Percentiles rank a stretch among this genome's conserved stretches.
These are phyloP conservation scores for Drosophila funebris DNA, from an alignment of 1,140 invertebrate species.

Conservation along the genomic window DNA sequence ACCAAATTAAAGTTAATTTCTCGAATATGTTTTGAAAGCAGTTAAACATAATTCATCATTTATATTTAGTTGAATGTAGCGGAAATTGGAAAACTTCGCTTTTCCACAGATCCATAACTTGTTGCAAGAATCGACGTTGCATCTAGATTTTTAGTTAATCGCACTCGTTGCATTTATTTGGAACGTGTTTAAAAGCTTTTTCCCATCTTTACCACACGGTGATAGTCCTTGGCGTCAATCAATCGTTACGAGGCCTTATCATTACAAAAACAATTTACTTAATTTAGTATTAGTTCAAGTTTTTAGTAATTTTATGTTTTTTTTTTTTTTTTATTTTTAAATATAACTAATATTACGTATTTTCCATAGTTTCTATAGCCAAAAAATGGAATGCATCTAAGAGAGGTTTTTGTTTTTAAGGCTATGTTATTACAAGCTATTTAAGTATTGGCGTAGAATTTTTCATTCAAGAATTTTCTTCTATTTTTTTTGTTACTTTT, in stretches of 20 bases:
- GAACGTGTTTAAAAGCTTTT: neutral
- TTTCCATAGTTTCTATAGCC: constrained; percentile 23
- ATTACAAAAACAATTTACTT: constrained; percentile 54
- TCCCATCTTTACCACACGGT: neutral
- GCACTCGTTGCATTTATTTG: too few species aligned
- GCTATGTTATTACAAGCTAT: constrained; percentile 68
- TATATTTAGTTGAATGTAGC: too few species aligned
- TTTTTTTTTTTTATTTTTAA: too few species aligned
- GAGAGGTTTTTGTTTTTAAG: constrained; percentile 41
- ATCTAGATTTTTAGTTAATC: too few species aligned
- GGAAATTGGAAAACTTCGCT: too few species aligned
- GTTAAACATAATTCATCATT: too few species aligned
- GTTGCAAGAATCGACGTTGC: too few species aligned
- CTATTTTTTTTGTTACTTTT: constrained; percentile 1
- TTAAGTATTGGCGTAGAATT: constrained; percentile 77
- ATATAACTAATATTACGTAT: constrained; percentile 44
- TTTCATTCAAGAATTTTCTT: constrained; percentile 7
- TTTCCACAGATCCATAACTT: too few species aligned
- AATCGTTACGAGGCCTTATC: neutral
- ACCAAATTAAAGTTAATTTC: too few species aligned
- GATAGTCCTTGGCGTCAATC: neutral
- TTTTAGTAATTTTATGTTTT: too few species aligned
- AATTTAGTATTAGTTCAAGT: constrained; percentile 23
- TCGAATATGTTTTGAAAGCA: too few species aligned
- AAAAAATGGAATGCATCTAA: constrained; percentile 52